Evolutionary conservation across 2,113 vertebrate species (phyloP).

Genomic region (human (Homo sapiens)): GRCh38 chr7:83446501-83447000

Average conservation of each 20-base stretch:
- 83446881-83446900: not conserved
- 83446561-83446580: not conserved
- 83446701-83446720: not conserved
- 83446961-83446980: not conserved
- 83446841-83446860: not conserved
- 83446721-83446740: not conserved
- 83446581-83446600: not conserved
- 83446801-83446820: not conserved
- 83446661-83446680: not conserved
- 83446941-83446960: not conserved
- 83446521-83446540: not conserved
- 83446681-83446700: not conserved
- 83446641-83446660: not conserved
- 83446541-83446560: not conserved
- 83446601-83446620: not conserved
- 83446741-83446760: not conserved
- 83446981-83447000: not conserved
- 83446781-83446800: not conserved
- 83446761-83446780: not conserved
- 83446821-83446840: not conserved
- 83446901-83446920: not conserved
- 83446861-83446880: not conserved
- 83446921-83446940: not conserved
- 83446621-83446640: not conserved
- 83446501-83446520: not conserved